Conservation (phyloP, 2,113 vertebrate genomes). For the Gallinago media region DNA sequence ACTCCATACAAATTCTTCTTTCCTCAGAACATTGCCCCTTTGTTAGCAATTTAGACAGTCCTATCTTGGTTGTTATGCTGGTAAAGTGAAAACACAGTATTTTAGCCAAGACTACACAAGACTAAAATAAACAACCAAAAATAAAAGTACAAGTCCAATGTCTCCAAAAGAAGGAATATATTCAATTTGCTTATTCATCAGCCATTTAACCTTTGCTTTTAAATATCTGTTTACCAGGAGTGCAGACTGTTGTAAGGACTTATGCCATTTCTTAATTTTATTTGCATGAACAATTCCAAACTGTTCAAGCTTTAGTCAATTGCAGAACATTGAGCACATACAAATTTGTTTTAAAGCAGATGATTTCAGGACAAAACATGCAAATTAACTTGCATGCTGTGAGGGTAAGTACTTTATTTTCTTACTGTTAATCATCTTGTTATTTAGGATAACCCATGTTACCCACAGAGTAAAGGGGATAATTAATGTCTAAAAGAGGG, state of each 20-base stretch:
- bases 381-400: background rate
- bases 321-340: background rate
- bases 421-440: background rate
- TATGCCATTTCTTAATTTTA: background rate
- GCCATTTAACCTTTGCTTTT: background rate
- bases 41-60: background rate
- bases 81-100: background rate
- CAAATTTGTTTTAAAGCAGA: background rate
- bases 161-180: background rate
- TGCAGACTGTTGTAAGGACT: background rate
- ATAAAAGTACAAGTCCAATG: background rate
- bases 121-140: background rate
- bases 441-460: background rate
- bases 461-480: background rate
- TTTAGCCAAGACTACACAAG: background rate
- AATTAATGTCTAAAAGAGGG: background rate
- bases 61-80: background rate
- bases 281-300: background rate
- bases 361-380: background rate
- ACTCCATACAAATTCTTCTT: background rate
- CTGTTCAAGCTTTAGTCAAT: background rate
- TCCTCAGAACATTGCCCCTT: background rate
- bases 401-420: background rate
- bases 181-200: background rate
- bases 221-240: background rate